A percentile compares a stretch with the other conserved stretches of the same genome.
Conservation (phyloP, 1,140 invertebrate species). For the Andrena cerasifolii region DNA sequence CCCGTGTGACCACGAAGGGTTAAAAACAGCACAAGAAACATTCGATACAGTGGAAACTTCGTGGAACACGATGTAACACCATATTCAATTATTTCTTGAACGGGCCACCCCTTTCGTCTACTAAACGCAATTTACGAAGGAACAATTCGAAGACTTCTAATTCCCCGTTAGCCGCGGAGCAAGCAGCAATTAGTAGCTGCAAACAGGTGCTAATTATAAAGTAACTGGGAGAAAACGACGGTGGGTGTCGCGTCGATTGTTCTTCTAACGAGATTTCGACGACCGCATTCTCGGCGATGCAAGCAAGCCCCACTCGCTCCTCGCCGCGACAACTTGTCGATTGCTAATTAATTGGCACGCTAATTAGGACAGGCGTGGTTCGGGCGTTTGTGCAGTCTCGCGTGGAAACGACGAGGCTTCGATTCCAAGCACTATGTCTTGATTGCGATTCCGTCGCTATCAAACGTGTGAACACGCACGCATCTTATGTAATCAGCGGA, state of each 20-base stretch:
- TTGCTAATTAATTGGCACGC: conserved; percentile 50
- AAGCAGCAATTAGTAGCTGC: conserved; percentile 50
- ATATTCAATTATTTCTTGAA: no score
- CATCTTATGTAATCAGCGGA: no score
- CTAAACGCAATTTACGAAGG: neutral
- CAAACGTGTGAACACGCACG: neutral
- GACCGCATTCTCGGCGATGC: conserved; percentile 25
- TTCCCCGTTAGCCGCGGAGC: neutral
- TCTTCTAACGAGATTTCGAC: conserved; percentile 65
- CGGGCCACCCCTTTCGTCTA: no score
- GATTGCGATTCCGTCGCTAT: conserved; percentile 20
- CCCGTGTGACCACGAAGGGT: no score
- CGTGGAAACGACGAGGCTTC: neutral
- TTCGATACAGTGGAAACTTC: no score
- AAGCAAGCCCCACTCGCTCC: neutral
- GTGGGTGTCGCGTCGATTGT: conserved; percentile 38
- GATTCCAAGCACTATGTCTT: neutral
- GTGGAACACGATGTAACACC: no score
- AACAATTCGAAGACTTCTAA: neutral
- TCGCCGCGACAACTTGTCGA: conserved; percentile 7
- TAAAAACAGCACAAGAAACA: no score
- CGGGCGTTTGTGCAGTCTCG: neutral
- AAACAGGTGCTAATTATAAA: conserved; percentile 60
- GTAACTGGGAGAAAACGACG: conserved; percentile 55
- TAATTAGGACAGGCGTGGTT: conserved; percentile 37